Conservation (phyloP, 2,113 vertebrate genomes). For the Cottus gobio region DNA sequence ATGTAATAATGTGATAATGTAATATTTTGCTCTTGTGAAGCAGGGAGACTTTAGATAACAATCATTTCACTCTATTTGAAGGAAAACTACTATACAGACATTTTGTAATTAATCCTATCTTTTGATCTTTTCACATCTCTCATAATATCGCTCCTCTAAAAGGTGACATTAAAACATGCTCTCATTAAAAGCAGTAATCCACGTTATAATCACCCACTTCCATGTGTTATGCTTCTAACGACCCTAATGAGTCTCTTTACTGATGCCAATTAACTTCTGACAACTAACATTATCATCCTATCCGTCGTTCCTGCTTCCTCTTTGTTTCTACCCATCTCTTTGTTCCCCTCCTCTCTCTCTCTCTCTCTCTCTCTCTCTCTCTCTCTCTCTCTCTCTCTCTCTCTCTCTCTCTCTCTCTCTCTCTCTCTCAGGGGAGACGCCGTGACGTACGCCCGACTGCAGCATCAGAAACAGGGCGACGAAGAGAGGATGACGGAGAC, state of each 20-base stretch:
- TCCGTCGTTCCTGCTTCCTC: slow-evolving; percentile 17
- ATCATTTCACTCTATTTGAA: not conserved
- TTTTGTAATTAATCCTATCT: slow-evolving; percentile 23
- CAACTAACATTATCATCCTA: slow-evolving; percentile 22
- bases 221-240: slow-evolving; percentile 33
- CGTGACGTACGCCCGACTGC: slow-evolving; percentile 91
- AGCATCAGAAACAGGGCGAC: slow-evolving; percentile 91
- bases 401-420: slow-evolving; percentile 14
- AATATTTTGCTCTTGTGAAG: not conserved
- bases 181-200: slow-evolving; percentile 31
- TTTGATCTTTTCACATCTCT: slow-evolving; percentile 29
- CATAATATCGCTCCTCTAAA: slow-evolving; percentile 22
- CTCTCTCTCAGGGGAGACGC: slow-evolving; percentile 88
- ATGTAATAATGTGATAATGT: not conserved
- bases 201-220: slow-evolving; percentile 43
- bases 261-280: slow-evolving; percentile 30
- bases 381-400: slow-evolving; percentile 29
- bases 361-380: not conserved
- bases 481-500: slow-evolving; percentile 87
- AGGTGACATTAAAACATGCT: slow-evolving; percentile 44
- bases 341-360: not conserved
- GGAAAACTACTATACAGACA: not conserved
- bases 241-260: slow-evolving; percentile 27
- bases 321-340: slow-evolving; percentile 15
- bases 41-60: not conserved